Evolutionary conservation across 1,140 invertebrate species (phyloP).

Genomic region (Tenebrio molitor): DNA sequence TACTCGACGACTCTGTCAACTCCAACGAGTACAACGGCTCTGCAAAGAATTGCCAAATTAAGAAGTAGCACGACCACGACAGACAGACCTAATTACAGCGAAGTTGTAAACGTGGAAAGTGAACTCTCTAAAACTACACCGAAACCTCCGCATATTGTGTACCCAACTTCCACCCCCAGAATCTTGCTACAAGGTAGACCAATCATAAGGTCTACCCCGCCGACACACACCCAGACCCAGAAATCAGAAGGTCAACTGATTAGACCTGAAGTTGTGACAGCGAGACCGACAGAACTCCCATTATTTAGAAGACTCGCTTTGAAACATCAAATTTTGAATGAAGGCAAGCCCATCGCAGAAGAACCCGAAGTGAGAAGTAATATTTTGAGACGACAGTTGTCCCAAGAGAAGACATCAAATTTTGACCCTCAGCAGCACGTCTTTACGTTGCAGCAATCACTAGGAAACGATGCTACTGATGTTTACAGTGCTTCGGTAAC

Average conservation of each 20-base stretch:
- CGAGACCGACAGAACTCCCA: conserved; percentile 58
- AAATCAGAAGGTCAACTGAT: conserved; percentile 62
- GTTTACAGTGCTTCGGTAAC: conserved; percentile 75
- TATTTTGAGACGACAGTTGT: conserved; percentile 71
- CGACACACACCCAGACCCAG: conserved; percentile 13
- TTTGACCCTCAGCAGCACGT: conserved; percentile 68
- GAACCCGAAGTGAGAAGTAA: conserved; percentile 68
- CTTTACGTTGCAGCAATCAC: conserved; percentile 65
- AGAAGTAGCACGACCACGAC: conserved; percentile 64
- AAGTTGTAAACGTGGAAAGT: conserved; percentile 64
- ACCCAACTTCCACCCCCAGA: conserved; percentile 58
- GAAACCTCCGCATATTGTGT: conserved; percentile 51
- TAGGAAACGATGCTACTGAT: conserved; percentile 74
- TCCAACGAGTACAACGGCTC: conserved; percentile 67
- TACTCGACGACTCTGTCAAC: conserved; percentile 69
- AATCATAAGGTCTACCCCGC: conserved; percentile 25
- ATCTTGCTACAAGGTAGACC: conserved; percentile 57
- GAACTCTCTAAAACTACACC: conserved; percentile 44
- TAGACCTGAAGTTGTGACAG: conserved; percentile 57
- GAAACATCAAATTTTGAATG: conserved; percentile 54
- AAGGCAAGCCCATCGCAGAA: conserved; percentile 69
- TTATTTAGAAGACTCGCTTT: conserved; percentile 52
- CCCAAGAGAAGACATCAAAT: conserved; percentile 67
- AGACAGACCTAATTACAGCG: conserved; percentile 61
- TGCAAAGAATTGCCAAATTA: conserved; percentile 73